Evolutionary conservation across 2,888 invertebrate species (phyloP).

Genomic region (Tortrix viridana): DNA sequence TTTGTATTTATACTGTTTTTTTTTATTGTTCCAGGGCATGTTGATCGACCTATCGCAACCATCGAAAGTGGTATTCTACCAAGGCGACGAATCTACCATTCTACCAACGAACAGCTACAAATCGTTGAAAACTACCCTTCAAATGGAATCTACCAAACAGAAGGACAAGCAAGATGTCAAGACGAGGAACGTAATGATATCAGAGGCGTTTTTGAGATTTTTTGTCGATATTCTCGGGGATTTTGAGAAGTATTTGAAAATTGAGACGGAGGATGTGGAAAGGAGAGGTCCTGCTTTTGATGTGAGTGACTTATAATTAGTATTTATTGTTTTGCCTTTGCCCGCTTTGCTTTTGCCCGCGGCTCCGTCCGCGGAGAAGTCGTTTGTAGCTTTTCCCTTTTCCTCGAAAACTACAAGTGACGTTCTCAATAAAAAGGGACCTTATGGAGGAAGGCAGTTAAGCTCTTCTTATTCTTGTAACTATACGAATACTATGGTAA

Average conservation of each 20-base stretch:
- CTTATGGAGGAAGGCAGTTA: too few relatives aligned
- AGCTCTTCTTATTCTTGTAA: too few relatives aligned
- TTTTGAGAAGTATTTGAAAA: conserved; percentile 84
- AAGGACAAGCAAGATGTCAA: conserved; percentile 68
- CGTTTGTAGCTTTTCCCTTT: too few relatives aligned
- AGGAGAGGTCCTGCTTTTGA: conserved; percentile 69
- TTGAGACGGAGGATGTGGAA: conserved; percentile 55
- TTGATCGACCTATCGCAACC: conserved; percentile 87
- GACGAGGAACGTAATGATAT: conserved; percentile 88
- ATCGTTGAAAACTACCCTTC: conserved; percentile 84
- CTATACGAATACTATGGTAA: too few relatives aligned
- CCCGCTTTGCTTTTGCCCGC: too few relatives aligned
- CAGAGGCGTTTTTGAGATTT: conserved; percentile 90
- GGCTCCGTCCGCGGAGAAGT: too few relatives aligned
- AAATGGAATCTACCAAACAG: conserved; percentile 69
- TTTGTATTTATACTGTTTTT: too few relatives aligned
- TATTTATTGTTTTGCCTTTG: too few relatives aligned
- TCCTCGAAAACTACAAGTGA: too few relatives aligned
- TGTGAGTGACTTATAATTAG: too few relatives aligned
- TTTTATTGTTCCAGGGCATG: conserved; percentile 84
- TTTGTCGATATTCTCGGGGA: conserved; percentile 91
- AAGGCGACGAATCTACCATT: conserved; percentile 91
- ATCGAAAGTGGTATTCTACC: conserved; percentile 85
- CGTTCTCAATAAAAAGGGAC: too few relatives aligned
- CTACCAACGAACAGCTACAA: conserved; percentile 88